Evolutionary conservation across 37 sponge, comb jelly and placozoan species (phyloP).

Genomic region (Dysidea cf. avara): DNA sequence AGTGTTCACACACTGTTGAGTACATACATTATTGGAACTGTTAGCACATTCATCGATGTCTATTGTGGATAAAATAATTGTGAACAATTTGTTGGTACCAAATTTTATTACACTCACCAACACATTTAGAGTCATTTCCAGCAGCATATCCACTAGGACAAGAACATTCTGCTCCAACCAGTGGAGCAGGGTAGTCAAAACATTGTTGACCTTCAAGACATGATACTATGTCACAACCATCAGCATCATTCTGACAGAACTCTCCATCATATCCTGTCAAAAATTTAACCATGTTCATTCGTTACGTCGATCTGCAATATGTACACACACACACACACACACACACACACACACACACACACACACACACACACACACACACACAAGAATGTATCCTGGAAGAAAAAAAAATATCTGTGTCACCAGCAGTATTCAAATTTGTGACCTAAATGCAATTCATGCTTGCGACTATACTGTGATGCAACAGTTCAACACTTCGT

Average conservation of each 20-base stretch:
- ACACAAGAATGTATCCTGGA: too few species aligned
- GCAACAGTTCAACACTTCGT: too few species aligned
- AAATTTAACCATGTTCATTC: too few species aligned
- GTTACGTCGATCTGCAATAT: too few species aligned
- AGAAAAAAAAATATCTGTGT: too few species aligned
- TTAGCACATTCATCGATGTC: constrained; percentile 53
- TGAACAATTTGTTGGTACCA: constrained; percentile 22
- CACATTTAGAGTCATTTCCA: constrained; percentile 55
- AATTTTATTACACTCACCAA: constrained; percentile 22
- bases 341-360: too few species aligned
- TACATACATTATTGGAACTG: constrained; percentile 20
- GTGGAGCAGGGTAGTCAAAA: constrained; percentile 52
- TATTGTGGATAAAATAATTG: constrained; percentile 28
- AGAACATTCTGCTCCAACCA: constrained; percentile 40
- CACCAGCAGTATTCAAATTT: too few species aligned
- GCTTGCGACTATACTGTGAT: too few species aligned
- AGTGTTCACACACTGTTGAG: constrained; percentile 55
- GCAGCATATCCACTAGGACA: constrained; percentile 43
- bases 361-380: too few species aligned
- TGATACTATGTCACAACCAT: constrained; percentile 50
- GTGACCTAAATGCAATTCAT: too few species aligned
- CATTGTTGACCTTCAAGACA: constrained; percentile 63
- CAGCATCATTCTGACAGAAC: constrained; percentile 53
- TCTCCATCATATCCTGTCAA: constrained; percentile 38
- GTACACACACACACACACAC: too few species aligned